These are phyloP conservation scores for Perca schrenkii DNA, from an alignment of 2,113 vertebrate genomes.

Conservation along the genomic window DNA sequence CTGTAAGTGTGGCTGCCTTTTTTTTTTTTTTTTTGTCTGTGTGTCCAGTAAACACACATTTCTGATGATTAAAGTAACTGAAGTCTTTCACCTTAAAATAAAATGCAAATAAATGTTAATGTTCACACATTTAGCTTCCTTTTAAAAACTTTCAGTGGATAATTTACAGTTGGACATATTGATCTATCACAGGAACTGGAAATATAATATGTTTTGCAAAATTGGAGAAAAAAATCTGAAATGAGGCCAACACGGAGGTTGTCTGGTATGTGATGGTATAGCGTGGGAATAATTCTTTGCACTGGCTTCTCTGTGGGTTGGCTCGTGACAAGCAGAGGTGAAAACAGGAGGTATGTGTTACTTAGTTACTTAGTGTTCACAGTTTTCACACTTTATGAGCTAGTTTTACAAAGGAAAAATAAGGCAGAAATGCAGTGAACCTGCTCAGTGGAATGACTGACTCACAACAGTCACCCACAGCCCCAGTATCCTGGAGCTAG, in stretches of 20 bases:
- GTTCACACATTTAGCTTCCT: not conserved
- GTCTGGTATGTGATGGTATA: slow-evolving; percentile 38
- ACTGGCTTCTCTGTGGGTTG: slow-evolving; percentile 46
- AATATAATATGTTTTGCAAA: slow-evolving; percentile 22
- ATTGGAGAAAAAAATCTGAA: slow-evolving; percentile 2
- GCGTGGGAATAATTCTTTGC: slow-evolving; percentile 46
- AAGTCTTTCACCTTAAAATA: not conserved
- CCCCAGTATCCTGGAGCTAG: not conserved
- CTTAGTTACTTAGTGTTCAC: slow-evolving; percentile 35
- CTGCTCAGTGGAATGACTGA: not conserved
- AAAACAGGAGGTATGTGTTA: not conserved
- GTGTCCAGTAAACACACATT: not conserved
- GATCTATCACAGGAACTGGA: not conserved
- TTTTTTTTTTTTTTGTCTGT: not conserved
- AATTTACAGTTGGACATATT: not conserved
- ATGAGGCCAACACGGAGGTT: slow-evolving; percentile 35
- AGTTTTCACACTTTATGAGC: not conserved
- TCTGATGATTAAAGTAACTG: not conserved
- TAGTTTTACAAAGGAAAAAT: not conserved
- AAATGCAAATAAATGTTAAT: not conserved
- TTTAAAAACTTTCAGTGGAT: not conserved
- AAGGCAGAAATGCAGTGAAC: slow-evolving; percentile 7
- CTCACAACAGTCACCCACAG: not conserved
- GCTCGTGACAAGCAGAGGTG: slow-evolving; percentile 50
- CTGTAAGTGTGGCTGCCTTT: not conserved